Conservation (phyloP, 2,888 invertebrate species). For the Mesochorus sp. region DNA sequence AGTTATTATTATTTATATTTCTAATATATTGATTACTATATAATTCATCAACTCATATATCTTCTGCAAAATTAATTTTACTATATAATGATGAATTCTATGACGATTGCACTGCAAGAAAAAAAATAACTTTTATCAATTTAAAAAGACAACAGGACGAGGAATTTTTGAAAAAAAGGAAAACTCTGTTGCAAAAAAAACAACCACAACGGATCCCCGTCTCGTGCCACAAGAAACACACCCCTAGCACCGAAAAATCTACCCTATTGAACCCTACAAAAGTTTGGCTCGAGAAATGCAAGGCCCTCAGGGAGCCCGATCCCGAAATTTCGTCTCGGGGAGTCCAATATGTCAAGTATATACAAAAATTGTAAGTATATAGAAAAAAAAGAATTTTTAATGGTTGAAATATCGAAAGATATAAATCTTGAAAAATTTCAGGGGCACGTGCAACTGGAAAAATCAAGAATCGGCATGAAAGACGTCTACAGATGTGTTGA, state of each 20-base stretch:
- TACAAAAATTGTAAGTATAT: conserved; percentile 73
- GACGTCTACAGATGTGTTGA: not conserved
- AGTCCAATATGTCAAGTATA: conserved; percentile 74
- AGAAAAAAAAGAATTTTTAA: not conserved
- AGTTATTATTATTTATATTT: no score
- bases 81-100: not conserved
- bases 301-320: conserved; percentile 31
- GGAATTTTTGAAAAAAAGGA: conserved; percentile 71
- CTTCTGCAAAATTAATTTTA: conserved; percentile 12
- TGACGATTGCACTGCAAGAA: not conserved
- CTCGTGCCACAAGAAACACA: conserved; percentile 3
- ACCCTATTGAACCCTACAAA: conserved; percentile 75
- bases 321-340: conserved; percentile 39
- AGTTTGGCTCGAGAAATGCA: conserved; percentile 76
- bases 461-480: conserved; percentile 50
- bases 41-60: no score
- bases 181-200: conserved; percentile 58
- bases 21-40: no score
- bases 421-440: no score
- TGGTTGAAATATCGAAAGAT: not conserved
- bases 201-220: conserved; percentile 16
- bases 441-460: conserved; percentile 45
- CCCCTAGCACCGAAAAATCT: conserved; percentile 58
- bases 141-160: conserved; percentile 75
- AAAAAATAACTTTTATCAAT: conserved; percentile 1